A percentile compares a stretch with the other conserved stretches of the same genome.
phyloP scores from a whole-genome alignment of 2,797 vertebrate species.

The Sebastes itinus region DNA sequence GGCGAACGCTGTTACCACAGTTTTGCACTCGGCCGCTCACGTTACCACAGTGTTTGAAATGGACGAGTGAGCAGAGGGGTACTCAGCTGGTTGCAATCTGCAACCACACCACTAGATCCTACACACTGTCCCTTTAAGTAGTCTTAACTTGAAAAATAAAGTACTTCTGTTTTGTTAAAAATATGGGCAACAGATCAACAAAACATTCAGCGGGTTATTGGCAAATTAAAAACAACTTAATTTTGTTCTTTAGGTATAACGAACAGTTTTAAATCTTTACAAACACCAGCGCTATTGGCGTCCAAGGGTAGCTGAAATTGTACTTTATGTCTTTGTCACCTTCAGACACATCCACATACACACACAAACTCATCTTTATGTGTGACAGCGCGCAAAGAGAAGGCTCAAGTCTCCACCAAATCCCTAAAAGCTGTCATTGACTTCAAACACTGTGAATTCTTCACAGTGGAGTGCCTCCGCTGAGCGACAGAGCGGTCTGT shows the following conservation, averaged over 20 bases:
- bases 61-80: too few species aligned
- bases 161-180: background rate
- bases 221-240: background rate
- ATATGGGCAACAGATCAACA: background rate
- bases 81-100: too few species aligned
- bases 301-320: constrained; percentile 43
- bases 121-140: too few species aligned
- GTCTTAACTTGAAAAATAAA: background rate
- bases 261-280: constrained; percentile 23
- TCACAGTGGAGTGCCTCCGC: constrained; percentile 62
- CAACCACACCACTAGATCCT: too few species aligned
- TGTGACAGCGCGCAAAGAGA: constrained; percentile 58
- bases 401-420: constrained; percentile 65
- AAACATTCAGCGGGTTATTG: background rate
- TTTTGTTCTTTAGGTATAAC: background rate
- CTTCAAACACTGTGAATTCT: constrained; percentile 70
- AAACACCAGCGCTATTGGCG: constrained; percentile 12
- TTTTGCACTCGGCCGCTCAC: too few species aligned
- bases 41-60: too few species aligned
- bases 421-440: constrained; percentile 79
- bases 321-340: constrained; percentile 63
- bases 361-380: constrained; percentile 53
- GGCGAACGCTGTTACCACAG: too few species aligned
- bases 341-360: constrained; percentile 29
- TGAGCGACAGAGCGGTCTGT: constrained; percentile 39